Base-by-base conservation (phyloP, 2,113 vertebrate species). In the Notothenia coriiceps region DNA sequence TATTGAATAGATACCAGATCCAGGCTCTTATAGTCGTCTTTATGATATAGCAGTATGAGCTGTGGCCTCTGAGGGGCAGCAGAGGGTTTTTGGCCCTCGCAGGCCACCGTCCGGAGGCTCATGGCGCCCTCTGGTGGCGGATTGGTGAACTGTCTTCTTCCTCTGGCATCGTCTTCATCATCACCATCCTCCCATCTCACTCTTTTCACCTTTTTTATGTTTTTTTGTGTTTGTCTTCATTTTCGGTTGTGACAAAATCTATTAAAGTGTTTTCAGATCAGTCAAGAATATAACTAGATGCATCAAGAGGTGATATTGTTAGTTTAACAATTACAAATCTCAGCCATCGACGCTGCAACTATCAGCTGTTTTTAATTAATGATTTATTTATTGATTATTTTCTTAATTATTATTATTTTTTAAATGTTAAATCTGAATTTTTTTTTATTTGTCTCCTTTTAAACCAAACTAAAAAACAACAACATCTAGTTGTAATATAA, bases 91-190 rank as follows among this genome's bases (percentile, higher is more conserved):
- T 50, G 44, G 51, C 68, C 70, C 80, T 52, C 20, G 10, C 72
- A 14, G 80, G 77, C 2, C 6, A 50, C 76, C 6, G 69, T 83
- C 69, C 44, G 6, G 5, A 59, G 80, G 73, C 74, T 52, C 63
- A 6, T 70, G 4, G 74, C 22, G 56, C 86, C 88, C 80, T 69
- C 89, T 75, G 43, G 61, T 88, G 91, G 80, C 70, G 2, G 62
- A 22, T 61, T 9, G 47, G 35, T 52, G 40, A 56, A 71, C 66
- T 2, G 10, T 66, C 43, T 20, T 72, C 43, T 20, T 70, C 54
- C 54, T 70, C 35, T 55, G n/a, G 29, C 57, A 60, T 22, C 18
- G 2, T 72, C 72, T 17, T 59, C 59, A 22, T 80, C 76, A 56
- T 61, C 51, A 33, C 9, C 7, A 11, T 40, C 60, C 56, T 35